Evolutionary conservation across 2,888 invertebrate genomes (phyloP).

Genomic region (Clunio marinus): DNA sequence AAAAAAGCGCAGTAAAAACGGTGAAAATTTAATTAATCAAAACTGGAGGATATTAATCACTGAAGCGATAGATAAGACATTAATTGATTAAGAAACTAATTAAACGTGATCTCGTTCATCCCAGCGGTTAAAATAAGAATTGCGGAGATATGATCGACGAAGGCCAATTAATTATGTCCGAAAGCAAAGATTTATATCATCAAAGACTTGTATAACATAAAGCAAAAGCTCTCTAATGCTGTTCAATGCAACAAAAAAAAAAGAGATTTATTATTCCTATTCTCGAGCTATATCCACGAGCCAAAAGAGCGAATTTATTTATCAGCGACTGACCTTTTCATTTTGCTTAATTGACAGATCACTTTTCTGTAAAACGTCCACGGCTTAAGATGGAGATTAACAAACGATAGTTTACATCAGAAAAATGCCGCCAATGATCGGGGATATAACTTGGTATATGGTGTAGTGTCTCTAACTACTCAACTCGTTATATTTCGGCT

Average conservation of each 20-base stretch:
- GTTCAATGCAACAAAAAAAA: no score
- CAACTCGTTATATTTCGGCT: neutral
- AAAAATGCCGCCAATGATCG: constrained; percentile 7
- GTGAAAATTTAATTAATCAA: constrained; percentile 26
- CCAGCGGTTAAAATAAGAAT: neutral
- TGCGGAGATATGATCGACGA: constrained; percentile 19
- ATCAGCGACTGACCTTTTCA: constrained; percentile 20
- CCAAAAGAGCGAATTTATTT: constrained; percentile 9
- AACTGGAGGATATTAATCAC: constrained; percentile 11
- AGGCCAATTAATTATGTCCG: constrained; percentile 24
- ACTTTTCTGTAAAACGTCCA: constrained; percentile 17
- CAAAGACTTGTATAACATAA: neutral
- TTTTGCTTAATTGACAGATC: constrained; percentile 16
- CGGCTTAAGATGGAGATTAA: neutral
- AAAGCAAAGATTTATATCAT: constrained; percentile 24
- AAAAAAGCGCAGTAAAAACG: constrained; percentile 1
- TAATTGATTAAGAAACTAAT: constrained; percentile 25
- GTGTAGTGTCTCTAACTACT: neutral
- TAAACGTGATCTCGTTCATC: constrained; percentile 9
- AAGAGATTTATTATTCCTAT: constrained; percentile 7
- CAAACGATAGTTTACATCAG: neutral
- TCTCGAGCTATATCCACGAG: constrained; percentile 14
- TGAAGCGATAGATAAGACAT: constrained; percentile 25
- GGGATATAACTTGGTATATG: no score
- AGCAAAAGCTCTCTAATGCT: no score